Evolutionary conservation across 2,888 invertebrate species (phyloP), one percentile per base, ranked within the genome.

Genomic region (Neuroscelio doddi): DNA sequence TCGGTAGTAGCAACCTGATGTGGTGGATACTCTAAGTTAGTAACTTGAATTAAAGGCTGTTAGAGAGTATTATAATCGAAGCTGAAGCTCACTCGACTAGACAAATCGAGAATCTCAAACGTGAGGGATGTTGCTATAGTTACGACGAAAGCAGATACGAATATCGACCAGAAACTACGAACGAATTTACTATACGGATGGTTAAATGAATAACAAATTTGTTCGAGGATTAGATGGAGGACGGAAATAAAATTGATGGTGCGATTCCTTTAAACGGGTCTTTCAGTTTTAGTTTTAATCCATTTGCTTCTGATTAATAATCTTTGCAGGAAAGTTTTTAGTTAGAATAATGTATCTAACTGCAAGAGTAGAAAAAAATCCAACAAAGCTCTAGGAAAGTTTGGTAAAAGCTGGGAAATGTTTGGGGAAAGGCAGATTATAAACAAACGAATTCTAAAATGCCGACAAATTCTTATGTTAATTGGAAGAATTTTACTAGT

Each of bases 91-190:
- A 70, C 64, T 63, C 72, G 68, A 69, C 68, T 61, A 68, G 75
- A 71, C 67, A 68, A 70, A 65, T 46, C 52, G 63, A 57, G 66
- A 61, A 64, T 71, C 68, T 73, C 64, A 12, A 64, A 70, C 67
- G 69, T 69, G 69, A 74, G 72, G 62, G 72, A 61, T 69, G 78
- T 79, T 79, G 79, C 79, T 76, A 79, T 79, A 78, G 79, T 77
- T 79, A 79, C 79, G 70, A 70, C 66, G 72, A 71, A 74, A 78
- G 72, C 72, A 74, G 72, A 72, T 74, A 72, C 71, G 71, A 72
- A 76, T 79, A 78, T 79, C 77, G 78, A 78, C 68, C 79, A 71
- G 70, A 52, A 73, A 72, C 74, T 72, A 68, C 69, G 64, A 69
- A 74, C 70, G 69, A 68, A 76, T 72, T 69, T 61, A 68, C 69